Base-by-base conservation (phyloP, 2,888 invertebrate genomes). In the Megastigmus dorsalis region DNA sequence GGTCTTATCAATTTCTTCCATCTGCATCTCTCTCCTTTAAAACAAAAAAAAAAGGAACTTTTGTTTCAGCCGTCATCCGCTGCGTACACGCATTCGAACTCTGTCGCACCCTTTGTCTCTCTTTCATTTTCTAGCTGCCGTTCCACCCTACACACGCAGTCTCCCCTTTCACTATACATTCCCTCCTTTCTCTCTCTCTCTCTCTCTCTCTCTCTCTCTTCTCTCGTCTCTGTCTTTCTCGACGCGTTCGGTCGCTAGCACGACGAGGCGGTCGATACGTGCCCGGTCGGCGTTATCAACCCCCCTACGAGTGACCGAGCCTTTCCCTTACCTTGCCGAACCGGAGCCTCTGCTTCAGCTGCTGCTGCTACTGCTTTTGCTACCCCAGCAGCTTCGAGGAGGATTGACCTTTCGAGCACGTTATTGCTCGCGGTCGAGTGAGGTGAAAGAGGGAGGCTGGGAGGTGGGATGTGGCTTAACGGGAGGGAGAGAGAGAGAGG, bases 211-310 rank as follows among this genome's bases (percentile, higher is more conserved):
- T 23, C 26, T 13, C 50, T 50, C 50, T 50, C 33, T 18, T 10
- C 28, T 38, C 33, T 30, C 38, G 9, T 5, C 18, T 28, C 9
- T 15, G 36, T 20, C 18, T 4, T 9, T 18, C 9, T 1, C 0
- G 18, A 10, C 7, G n/a, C 1, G 10, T 48, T 6, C 2, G 10
- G 15, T 13, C 26, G 41, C 55, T n/a, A n/a, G 33, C 20, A 36
- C 36, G 33, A 36, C 78, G 79, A 77, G 75, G 77, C 80, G 82
- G 81, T 82, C 82, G 82, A 82, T 82, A 82, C 77, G 77, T n/a
- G n/a, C 79, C 59, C 20, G 57, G 79, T 30, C 30, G 59, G 30
- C 78, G 77, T 15, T 79, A 79, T 79, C 80, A 76, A 30, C 57
- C 79, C 74, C 80, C 79, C 74, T 80, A 75, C 76, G 76, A 79